phyloP scores from a whole-genome alignment of 2,888 invertebrate species.

The Rambutsinella grinnellia region DNA sequence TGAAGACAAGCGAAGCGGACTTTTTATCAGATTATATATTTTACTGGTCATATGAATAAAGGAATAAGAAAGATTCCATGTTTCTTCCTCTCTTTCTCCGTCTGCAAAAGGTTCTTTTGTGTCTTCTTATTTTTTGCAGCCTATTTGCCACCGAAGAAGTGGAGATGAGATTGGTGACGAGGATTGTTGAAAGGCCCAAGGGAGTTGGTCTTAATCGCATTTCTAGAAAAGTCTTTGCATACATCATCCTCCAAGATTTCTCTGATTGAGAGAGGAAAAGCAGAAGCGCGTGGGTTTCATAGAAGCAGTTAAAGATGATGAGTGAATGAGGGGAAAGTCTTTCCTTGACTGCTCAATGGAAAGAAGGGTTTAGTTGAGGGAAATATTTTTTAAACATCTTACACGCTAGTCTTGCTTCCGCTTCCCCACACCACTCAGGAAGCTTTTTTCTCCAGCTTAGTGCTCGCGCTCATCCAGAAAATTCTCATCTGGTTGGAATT shows the following conservation, averaged over 20 bases:
- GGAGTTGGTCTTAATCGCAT: slow-evolving; percentile 59
- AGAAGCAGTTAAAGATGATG: slow-evolving; percentile 20
- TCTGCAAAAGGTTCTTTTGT: too few species aligned
- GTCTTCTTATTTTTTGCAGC: slow-evolving; percentile 7
- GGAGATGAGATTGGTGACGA: slow-evolving; percentile 52
- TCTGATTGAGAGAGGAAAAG: slow-evolving; percentile 16
- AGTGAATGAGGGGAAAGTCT: slow-evolving; percentile 16
- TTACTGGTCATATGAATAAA: too few species aligned
- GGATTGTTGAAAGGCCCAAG: slow-evolving; percentile 56
- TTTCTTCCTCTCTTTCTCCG: too few species aligned
- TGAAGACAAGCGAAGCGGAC: too few species aligned
- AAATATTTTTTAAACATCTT: slow-evolving; percentile 18
- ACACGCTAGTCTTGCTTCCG: slow-evolving; percentile 8
- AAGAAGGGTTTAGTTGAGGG: slow-evolving; percentile 16
- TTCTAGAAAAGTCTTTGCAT: slow-evolving; percentile 57
- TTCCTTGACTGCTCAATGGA: too few species aligned
- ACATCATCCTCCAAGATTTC: slow-evolving; percentile 26
- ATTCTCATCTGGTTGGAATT: slow-evolving; percentile 21
- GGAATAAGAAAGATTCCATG: too few species aligned
- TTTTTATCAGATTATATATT: too few species aligned
- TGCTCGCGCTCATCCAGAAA: background rate
- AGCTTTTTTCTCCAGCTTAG: too few species aligned
- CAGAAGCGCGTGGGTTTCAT: too few species aligned
- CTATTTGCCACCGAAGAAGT: slow-evolving; percentile 29
- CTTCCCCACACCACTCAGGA: too few species aligned